Conservation (phyloP, 2,797 vertebrate genomes). For the Cynodonichthys magdalenae region DNA sequence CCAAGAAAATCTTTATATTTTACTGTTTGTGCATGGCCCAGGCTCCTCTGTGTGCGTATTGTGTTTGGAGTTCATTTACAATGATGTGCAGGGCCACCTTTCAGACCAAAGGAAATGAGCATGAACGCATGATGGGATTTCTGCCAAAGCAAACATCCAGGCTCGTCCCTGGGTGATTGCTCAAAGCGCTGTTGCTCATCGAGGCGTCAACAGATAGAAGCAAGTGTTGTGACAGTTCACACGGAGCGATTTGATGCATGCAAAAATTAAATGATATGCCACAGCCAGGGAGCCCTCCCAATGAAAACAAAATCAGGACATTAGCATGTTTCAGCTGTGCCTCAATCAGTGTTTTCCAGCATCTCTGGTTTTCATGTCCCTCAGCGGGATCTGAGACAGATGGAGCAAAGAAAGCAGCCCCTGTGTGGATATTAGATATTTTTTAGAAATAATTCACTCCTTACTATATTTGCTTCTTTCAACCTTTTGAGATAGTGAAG, state of each 20-base stretch:
- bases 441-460: constrained; percentile 44
- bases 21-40: constrained; percentile 8
- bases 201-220: constrained; percentile 68
- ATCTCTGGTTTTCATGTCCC: constrained; percentile 70
- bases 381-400: constrained; percentile 62
- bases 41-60: constrained; percentile 21
- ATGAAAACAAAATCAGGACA: constrained; percentile 78
- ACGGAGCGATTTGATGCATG: constrained; percentile 71
- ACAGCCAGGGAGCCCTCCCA: constrained; percentile 69
- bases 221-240: constrained; percentile 77
- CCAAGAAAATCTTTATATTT: constrained; percentile 38
- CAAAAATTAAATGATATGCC: constrained; percentile 79
- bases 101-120: constrained; percentile 67
- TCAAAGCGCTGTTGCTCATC: constrained; percentile 66
- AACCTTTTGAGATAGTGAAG: constrained; percentile 63
- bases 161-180: constrained; percentile 67
- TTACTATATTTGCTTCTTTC: constrained; percentile 44
- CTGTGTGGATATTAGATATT: constrained; percentile 58
- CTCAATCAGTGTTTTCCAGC: constrained; percentile 71
- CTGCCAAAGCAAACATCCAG: constrained; percentile 72
- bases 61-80: constrained; percentile 49
- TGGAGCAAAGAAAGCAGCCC: constrained; percentile 52
- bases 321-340: constrained; percentile 81
- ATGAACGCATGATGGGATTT: constrained; percentile 71
- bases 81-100: constrained; percentile 47